Conservation (phyloP, 2,113 vertebrate genomes). For the Thryonomys swinderianus region DNA sequence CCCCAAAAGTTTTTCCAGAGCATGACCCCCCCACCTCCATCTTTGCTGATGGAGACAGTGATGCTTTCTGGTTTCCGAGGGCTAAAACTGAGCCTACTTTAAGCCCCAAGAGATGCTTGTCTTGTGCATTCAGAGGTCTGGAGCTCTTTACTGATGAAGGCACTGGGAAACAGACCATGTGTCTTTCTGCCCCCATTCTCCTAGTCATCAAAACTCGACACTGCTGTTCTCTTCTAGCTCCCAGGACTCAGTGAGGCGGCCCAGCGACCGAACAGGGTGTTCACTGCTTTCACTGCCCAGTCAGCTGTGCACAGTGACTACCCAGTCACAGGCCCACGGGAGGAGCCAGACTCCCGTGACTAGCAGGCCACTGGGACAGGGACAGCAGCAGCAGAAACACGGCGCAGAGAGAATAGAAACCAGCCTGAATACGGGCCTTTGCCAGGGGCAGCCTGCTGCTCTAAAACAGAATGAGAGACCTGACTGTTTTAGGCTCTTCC, state of each 20-base stretch:
- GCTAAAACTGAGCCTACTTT: neutral
- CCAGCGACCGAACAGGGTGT: neutral
- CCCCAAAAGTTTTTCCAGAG: neutral
- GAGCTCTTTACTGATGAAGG: neutral
- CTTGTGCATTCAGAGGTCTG: neutral
- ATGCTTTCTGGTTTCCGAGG: slow-evolving; percentile 4
- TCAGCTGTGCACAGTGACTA: neutral
- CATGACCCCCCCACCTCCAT: neutral
- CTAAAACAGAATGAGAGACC: neutral
- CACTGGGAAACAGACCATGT: neutral
- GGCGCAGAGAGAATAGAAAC: neutral
- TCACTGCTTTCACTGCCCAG: neutral
- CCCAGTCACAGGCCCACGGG: neutral
- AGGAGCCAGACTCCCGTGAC: neutral
- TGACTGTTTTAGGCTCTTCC: neutral
- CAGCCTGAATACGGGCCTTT: neutral
- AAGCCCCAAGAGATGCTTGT: neutral
- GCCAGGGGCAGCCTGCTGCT: neutral
- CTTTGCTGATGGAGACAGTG: neutral
- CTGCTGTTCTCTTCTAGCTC: neutral
- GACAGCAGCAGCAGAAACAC: neutral
- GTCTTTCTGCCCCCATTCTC: neutral
- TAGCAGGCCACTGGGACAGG: neutral
- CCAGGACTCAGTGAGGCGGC: neutral
- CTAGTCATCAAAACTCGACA: neutral